phyloP scores from a whole-genome alignment of 2,113 vertebrate species.

The Phocoena phocoena region DNA sequence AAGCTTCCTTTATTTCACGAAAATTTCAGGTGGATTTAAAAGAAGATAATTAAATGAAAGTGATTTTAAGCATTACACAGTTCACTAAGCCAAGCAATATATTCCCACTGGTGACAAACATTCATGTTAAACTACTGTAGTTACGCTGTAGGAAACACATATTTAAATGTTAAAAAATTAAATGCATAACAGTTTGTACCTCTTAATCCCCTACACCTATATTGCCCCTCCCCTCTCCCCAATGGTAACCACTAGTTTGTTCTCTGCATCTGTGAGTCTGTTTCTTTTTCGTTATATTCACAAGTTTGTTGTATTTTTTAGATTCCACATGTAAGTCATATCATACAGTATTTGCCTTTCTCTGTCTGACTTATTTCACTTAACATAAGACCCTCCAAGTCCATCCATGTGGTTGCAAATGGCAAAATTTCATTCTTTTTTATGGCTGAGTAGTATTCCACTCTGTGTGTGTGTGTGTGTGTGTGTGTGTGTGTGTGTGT shows the following conservation, averaged over 20 bases:
- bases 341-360: not conserved
- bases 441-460: not conserved
- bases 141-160: not conserved
- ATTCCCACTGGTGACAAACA: not conserved
- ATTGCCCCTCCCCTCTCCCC: not conserved
- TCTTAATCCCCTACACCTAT: not conserved
- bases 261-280: not conserved
- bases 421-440: not conserved
- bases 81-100: not conserved
- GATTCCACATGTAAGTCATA: not conserved
- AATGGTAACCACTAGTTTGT: not conserved
- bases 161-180: conserved; percentile 24
- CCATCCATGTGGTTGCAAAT: not conserved
- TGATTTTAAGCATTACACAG: not conserved
- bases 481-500: too few species aligned
- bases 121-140: not conserved
- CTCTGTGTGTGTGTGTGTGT: too few species aligned
- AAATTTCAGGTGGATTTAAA: not conserved
- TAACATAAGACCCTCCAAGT: not conserved
- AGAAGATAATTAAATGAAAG: not conserved
- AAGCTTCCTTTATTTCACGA: conserved; percentile 17
- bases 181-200: not conserved
- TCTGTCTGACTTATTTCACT: too few species aligned
- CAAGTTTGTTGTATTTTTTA: not conserved
- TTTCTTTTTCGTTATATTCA: not conserved